Percentiles rank a stretch among this genome's conserved stretches.
phyloP scores from a whole-genome alignment of 2,888 invertebrate species.

The Drosophila melanocephala region DNA sequence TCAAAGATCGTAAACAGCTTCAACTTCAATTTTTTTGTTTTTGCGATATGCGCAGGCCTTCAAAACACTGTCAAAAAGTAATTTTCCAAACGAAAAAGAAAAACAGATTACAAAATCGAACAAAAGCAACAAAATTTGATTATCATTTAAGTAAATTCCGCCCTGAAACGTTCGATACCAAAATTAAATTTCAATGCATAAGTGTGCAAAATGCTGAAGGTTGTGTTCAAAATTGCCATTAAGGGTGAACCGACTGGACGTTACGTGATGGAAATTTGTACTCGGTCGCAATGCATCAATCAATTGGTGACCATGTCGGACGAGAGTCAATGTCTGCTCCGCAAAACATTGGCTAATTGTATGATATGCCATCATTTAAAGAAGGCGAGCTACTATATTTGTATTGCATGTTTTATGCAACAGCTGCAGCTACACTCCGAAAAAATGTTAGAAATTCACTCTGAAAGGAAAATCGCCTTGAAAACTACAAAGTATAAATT shows the following conservation, averaged over 20 bases:
- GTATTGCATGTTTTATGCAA: slow-evolving; percentile 10
- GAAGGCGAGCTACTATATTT: neutral
- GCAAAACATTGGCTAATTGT: neutral
- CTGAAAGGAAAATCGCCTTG: no score
- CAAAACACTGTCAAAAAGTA: neutral
- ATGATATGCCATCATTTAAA: neutral
- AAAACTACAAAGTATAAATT: no score
- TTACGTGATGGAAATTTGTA: slow-evolving; percentile 12
- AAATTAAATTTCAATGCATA: neutral
- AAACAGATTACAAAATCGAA: neutral
- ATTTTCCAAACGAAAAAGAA: neutral
- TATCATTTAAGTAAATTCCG: neutral
- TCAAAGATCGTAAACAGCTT: neutral
- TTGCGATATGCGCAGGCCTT: neutral
- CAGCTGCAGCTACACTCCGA: neutral
- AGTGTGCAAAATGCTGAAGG: slow-evolving; percentile 32
- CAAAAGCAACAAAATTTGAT: neutral
- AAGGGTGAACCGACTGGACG: slow-evolving; percentile 8
- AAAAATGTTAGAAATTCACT: neutral
- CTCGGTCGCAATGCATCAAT: neutral
- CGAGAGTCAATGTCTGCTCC: neutral
- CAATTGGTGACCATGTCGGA: neutral
- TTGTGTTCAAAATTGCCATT: slow-evolving; percentile 22
- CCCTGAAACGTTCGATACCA: neutral
- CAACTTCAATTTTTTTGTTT: neutral